Evolutionary conservation across 2,113 vertebrate species (phyloP), one percentile per base, ranked within the genome.

Genomic region (Gymnogyps californianus): DNA sequence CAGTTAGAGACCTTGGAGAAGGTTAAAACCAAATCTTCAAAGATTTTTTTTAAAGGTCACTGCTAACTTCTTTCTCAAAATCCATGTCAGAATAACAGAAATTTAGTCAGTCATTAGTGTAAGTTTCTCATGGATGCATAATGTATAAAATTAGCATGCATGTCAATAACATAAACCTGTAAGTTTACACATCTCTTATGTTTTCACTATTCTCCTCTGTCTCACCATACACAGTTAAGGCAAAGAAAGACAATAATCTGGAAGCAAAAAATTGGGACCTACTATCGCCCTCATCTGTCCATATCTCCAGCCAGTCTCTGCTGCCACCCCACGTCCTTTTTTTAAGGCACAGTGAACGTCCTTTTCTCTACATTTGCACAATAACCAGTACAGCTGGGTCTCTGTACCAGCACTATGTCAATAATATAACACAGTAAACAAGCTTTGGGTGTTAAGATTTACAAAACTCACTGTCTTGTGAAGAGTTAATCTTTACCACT

Each of bases 291-390:
- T 58, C 38, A 52, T 4, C 3, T 36, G 16, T 34, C 71, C 18
- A 2, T 54, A 64, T 19, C 18, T 38, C 0, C 34, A 67, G 1
- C 7, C 18, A 44, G 13, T 38, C 32, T 81, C 42, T 87, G 46
- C n/a, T 0, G 0, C 19, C 16, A 67, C 3, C 2, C 7, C 36
- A 46, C 0, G 1, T 6, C 9, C 7, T 44, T 78, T 71, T 28
- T 67, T 52, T 52, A 49, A 24, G 40, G 19, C 22, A 58, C 19
- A 71, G 2, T 28, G 11, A 89, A 62, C 12, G 6, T 21, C 26
- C 5, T 78, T 91, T 61, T 44, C 28, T 59, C 25, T 75, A 13
- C 21, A 26, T 71, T 61, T 89, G 46, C 26, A 84, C 28, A 65
- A 24, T 6, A 74, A 55, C 18, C 31, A 28, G 2, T 64, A 70